Conservation (phyloP, 2,888 invertebrate genomes). For the Agonopterix subpropinquella region DNA sequence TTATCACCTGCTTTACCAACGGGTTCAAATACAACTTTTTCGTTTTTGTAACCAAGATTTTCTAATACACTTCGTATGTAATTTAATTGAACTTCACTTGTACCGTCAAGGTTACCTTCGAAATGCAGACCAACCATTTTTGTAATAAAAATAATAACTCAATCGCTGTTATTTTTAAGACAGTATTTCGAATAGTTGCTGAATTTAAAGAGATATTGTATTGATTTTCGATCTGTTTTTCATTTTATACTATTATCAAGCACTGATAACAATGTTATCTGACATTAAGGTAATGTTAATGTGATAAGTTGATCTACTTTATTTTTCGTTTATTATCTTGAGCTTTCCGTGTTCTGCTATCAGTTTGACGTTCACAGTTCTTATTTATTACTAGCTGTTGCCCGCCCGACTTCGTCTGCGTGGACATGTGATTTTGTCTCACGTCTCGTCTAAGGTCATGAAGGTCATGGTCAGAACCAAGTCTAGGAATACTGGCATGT, state of each 20-base stretch:
- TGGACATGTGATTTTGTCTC: too few species aligned
- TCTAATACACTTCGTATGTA: slow-evolving; percentile 28
- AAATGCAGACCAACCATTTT: slow-evolving; percentile 18
- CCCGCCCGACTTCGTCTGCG: too few species aligned
- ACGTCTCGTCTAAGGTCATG: too few species aligned
- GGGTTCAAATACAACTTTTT: slow-evolving; percentile 21
- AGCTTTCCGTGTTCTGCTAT: too few species aligned
- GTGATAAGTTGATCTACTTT: too few species aligned
- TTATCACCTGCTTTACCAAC: slow-evolving; percentile 34
- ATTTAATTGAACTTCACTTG: slow-evolving; percentile 25
- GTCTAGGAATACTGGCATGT: too few species aligned
- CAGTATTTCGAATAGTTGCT: too few species aligned
- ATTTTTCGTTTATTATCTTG: too few species aligned
- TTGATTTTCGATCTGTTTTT: not conserved
- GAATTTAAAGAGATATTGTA: not conserved
- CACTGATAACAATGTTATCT: not conserved
- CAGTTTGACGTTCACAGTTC: too few species aligned
- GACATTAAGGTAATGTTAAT: too few species aligned
- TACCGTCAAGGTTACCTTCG: slow-evolving; percentile 23
- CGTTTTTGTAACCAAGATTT: slow-evolving; percentile 24
- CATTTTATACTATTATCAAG: not conserved
- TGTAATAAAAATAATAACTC: not conserved
- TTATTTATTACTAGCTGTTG: too few species aligned
- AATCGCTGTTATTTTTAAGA: not conserved
- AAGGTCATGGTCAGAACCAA: too few species aligned